A percentile compares a stretch with the other conserved stretches of the same genome.
Evolutionary conservation across 1,140 invertebrate species (phyloP).

Genomic region (Trachymyrmex cornetzi): DNA sequence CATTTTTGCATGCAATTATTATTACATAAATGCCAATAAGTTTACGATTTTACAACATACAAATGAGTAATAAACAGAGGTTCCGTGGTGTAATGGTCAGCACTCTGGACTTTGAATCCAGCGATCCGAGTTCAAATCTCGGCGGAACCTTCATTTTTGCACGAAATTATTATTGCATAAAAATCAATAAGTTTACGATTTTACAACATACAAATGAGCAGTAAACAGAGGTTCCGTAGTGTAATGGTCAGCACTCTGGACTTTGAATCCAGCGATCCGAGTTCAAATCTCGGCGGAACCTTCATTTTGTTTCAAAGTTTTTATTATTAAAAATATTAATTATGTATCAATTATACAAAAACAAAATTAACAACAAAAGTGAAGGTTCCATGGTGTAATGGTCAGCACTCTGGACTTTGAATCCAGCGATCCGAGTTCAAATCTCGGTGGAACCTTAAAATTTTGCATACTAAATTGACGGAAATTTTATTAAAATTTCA

Average conservation of each 20-base stretch:
- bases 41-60: background rate
- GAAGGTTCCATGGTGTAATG: constrained; percentile 89
- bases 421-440: constrained; percentile 96
- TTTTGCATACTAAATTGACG: constrained; percentile 36
- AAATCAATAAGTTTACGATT: background rate
- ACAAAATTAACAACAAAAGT: background rate
- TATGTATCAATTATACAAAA: background rate
- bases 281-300: constrained; percentile 94
- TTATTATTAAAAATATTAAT: background rate
- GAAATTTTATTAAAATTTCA: too few species aligned
- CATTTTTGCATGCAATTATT: constrained; percentile 41
- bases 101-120: constrained; percentile 95
- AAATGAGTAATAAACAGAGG: constrained; percentile 79
- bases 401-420: constrained; percentile 94
- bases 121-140: constrained; percentile 89
- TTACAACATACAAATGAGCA: background rate
- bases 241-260: constrained; percentile 92
- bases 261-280: constrained; percentile 96
- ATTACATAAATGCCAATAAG: background rate
- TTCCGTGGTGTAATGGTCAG: constrained; percentile 96
- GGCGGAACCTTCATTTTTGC: constrained; percentile 78
- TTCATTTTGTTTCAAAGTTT: constrained; percentile 39
- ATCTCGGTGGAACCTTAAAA: constrained; percentile 92
- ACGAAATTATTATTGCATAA: background rate
- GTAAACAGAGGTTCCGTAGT: constrained; percentile 87